Conservation (phyloP, 2,797 vertebrate genomes). For the Sebastolobus alascanus region DNA sequence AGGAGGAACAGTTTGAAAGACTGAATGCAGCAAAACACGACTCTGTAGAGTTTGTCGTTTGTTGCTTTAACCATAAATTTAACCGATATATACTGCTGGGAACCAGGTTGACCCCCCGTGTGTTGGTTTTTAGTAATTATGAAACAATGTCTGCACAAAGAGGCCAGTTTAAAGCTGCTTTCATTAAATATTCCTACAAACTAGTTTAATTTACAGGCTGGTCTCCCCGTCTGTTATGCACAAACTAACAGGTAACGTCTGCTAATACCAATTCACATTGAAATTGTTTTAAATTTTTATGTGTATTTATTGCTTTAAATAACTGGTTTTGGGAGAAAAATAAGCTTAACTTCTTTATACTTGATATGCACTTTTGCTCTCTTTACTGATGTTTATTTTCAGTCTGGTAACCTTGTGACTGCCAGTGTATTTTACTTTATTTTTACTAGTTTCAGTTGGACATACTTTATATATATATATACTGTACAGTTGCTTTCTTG, state of each 20-base stretch:
- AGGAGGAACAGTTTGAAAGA: neutral
- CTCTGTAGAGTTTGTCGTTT: constrained; percentile 2
- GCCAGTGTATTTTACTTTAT: neutral
- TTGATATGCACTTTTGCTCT: neutral
- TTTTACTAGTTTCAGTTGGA: neutral
- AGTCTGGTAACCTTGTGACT: neutral
- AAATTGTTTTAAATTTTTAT: no score
- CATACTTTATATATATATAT: neutral
- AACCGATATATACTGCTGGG: neutral
- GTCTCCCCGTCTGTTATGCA: neutral
- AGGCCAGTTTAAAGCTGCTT: constrained; percentile 31
- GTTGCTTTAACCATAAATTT: constrained; percentile 22
- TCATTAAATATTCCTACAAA: constrained; percentile 6
- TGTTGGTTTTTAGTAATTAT: neutral
- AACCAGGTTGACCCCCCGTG: neutral
- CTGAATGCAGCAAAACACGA: constrained; percentile 19
- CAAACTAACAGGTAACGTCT: no score
- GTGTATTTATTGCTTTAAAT: constrained; percentile 14
- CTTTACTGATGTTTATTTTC: neutral
- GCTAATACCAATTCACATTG: no score
- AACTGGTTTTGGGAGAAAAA: neutral
- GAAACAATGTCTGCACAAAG: constrained; percentile 16
- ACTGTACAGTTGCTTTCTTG: neutral
- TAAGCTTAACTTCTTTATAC: neutral
- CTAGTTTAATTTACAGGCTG: neutral